These are phyloP conservation scores for Drosophila prolongata DNA, from an alignment of 2,888 invertebrate genomes.

Conservation along the genomic window DNA sequence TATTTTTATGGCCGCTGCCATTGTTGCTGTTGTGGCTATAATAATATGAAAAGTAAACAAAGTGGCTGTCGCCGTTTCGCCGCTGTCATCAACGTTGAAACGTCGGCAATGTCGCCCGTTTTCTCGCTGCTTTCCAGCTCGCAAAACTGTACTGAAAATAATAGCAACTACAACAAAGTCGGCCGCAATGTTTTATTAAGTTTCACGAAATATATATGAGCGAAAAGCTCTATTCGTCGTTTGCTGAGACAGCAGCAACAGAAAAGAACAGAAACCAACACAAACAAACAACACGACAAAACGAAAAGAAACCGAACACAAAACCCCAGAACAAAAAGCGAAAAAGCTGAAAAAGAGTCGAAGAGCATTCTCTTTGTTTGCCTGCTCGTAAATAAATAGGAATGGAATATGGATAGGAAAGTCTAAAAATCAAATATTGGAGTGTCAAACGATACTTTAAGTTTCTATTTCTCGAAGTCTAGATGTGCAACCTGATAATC, in stretches of 20 bases:
- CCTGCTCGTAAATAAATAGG: constrained; percentile 22
- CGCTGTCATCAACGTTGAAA: constrained; percentile 42
- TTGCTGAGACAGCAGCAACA: constrained; percentile 42
- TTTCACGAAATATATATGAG: constrained; percentile 54
- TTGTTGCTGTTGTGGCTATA: constrained; percentile 52
- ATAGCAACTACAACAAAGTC: constrained; percentile 43
- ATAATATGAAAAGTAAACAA: constrained; percentile 57
- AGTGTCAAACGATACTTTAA: constrained; percentile 2
- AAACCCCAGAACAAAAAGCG: constrained; percentile 27
- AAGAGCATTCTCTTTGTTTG: constrained; percentile 36
- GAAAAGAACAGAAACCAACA: constrained; percentile 31
- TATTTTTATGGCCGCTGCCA: constrained; percentile 54
- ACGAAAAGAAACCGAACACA: constrained; percentile 27
- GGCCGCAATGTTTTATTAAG: constrained; percentile 62
- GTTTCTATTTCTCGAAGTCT: background rate
- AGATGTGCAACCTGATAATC: too few species aligned
- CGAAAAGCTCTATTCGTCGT: constrained; percentile 23
- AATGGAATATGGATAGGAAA: constrained; percentile 45
- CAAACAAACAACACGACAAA: constrained; percentile 42
- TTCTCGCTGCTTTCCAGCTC: constrained; percentile 28
- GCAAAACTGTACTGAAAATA: constrained; percentile 59
- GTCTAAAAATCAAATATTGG: constrained; percentile 29
- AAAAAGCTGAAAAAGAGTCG: constrained; percentile 22
- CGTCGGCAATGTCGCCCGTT: constrained; percentile 25
- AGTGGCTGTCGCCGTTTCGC: constrained; percentile 53